Base-by-base conservation (phyloP, 2,113 vertebrate species). In the Dicaeum eximium region DNA sequence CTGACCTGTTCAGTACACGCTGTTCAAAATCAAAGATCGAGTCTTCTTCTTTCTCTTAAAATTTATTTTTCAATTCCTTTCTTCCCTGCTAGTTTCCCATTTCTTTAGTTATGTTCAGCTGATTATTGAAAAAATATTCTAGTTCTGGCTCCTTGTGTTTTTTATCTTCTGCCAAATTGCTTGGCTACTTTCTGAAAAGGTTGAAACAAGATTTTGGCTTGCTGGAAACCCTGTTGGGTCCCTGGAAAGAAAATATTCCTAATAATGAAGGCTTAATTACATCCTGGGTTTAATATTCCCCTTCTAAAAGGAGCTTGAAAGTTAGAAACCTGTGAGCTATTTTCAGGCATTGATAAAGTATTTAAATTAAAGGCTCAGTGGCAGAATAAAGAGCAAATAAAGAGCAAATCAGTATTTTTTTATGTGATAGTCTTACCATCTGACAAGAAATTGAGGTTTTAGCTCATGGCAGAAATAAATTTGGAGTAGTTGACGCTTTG, bases 201-300 rank as follows among this genome's bases (percentile, higher is more conserved):
- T 62, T n/a, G 56, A 71, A 75, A 64, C 50, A 90, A 65, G 51
- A 50, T 86, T 95, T 73, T 90, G 83, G 40, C 48, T 54, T 88
- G 44, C n/a, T 88, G 56, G 71, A 91, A 82, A 54, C 16, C 21
- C 82, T 85, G 66, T 83, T 80, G 83, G 7, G 60, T 83, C 27
- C 50, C 40, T 92, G 62, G 82, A 91, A 96, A 94, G 47, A 74
- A 91, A 95, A 75, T 80, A 77, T 67, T 95, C 40, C 23, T 87
- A 72, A 90, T 93, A 94, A 89, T 50, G 35, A 93, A 85, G 22
- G 38, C 80, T 91, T 96, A 93, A 94, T 93, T 94, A 70, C 28
- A 69, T 91, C 51, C 50, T 80, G 77, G n/a, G 88, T 72, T 85
- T 87, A 90, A 75, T 86, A 69, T 15, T 48, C 15, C 6, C 9